Conservation (phyloP, 2,888 invertebrate species). For the Himalopsyche tibetana region DNA sequence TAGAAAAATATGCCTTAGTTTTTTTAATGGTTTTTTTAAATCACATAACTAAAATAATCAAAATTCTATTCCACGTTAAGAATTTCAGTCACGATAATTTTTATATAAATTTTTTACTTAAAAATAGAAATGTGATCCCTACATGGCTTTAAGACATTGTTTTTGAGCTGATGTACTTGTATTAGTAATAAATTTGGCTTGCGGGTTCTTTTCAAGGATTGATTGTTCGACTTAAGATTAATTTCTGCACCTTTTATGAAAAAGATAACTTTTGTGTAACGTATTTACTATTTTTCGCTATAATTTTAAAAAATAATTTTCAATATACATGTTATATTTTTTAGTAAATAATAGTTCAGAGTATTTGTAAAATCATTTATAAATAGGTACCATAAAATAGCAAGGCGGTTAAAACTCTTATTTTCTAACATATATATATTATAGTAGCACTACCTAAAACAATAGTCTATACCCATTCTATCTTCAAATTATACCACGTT, state of each 20-base stretch:
- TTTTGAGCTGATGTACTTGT: background rate
- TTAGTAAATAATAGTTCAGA: background rate
- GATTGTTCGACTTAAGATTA: background rate
- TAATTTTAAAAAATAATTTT: background rate
- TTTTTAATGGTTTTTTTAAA: background rate
- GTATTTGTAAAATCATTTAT: background rate
- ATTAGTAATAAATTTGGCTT: background rate
- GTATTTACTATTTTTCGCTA: background rate
- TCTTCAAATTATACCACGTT: background rate
- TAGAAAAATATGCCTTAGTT: too few species aligned
- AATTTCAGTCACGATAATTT: conserved; percentile 4
- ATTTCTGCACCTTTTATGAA: background rate
- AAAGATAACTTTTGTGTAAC: background rate
- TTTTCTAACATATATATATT: background rate
- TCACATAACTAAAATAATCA: background rate
- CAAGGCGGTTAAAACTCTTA: background rate
- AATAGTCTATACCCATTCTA: background rate
- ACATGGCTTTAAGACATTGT: conserved; percentile 7
- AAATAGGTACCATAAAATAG: background rate
- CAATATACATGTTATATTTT: background rate
- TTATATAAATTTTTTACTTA: conserved; percentile 21
- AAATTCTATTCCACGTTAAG: background rate
- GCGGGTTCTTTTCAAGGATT: background rate
- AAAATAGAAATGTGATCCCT: conserved; percentile 10
- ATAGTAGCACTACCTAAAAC: background rate